Percentiles rank a stretch among this genome's conserved stretches.
Evolutionary conservation across 1,140 invertebrate species (phyloP).

Genomic region (Camponotus vicinus): DNA sequence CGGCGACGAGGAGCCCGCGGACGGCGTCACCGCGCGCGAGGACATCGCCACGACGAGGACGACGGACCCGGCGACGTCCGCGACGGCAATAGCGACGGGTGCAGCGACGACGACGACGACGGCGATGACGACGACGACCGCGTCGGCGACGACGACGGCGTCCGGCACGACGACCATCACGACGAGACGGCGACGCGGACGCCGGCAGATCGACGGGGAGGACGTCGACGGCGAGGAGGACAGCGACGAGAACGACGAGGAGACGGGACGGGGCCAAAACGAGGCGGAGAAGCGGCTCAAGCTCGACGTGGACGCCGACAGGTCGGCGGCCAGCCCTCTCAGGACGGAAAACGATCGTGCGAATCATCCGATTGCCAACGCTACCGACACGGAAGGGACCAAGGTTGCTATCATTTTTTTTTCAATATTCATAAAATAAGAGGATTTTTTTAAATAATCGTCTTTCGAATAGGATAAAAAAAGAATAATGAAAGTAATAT

Average conservation of each 20-base stretch:
- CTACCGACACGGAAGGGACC: conserved; percentile 81
- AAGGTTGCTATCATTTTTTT: conserved; percentile 75
- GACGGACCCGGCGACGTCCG: conserved; percentile 59
- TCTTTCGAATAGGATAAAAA: no score
- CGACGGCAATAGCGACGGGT: conserved; percentile 58
- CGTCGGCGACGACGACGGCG: conserved; percentile 77
- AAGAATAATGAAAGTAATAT: no score
- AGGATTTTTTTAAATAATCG: no score
- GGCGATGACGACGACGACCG: conserved; percentile 53
- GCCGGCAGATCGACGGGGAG: conserved; percentile 66
- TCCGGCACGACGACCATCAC: conserved; percentile 68
- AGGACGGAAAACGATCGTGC: conserved; percentile 78
- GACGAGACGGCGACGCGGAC: conserved; percentile 67
- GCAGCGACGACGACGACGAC: conserved; percentile 50
- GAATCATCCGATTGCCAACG: conserved; percentile 77
- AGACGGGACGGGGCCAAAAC: conserved; percentile 66
- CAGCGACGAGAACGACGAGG: conserved; percentile 85
- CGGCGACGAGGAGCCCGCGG: conserved; percentile 74
- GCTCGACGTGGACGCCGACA: conserved; percentile 75
- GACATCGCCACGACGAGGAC: conserved; percentile 59
- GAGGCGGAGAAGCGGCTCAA: conserved; percentile 79
- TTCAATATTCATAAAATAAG: no score
- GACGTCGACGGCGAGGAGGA: conserved; percentile 71
- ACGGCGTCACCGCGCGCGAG: conserved; percentile 67
- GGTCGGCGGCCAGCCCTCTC: conserved; percentile 73